Conservation (phyloP, 2,888 invertebrate genomes). For the Parthenolecanium corni region DNA sequence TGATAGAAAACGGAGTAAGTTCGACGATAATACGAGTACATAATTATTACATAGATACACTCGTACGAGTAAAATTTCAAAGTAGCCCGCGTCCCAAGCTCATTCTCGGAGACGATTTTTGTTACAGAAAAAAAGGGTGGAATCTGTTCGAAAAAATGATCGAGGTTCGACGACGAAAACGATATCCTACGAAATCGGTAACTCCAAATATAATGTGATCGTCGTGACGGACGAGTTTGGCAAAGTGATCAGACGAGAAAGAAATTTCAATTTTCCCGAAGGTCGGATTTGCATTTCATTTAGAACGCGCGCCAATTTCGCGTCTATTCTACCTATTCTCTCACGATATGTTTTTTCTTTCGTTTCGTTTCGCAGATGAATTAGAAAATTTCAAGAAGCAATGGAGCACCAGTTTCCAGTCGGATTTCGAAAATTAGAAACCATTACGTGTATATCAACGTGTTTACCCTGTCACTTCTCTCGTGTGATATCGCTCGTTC, state of each 20-base stretch:
- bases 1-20: background rate
- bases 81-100: too few relatives aligned
- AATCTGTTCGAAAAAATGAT: slow-evolving; percentile 1
- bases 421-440: background rate
- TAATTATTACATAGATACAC: too few relatives aligned
- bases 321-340: background rate
- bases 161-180: slow-evolving; percentile 7
- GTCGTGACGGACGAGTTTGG: slow-evolving; percentile 12
- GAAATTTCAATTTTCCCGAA: slow-evolving; percentile 9
- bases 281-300: background rate
- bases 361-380: slow-evolving; percentile 8
- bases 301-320: background rate
- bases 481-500: too few relatives aligned
- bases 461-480: too few relatives aligned
- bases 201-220: slow-evolving; percentile 1
- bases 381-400: slow-evolving; percentile 11
- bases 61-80: too few relatives aligned
- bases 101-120: too few relatives aligned
- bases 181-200: slow-evolving; percentile 12
- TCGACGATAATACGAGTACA: too few relatives aligned
- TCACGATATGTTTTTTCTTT: background rate
- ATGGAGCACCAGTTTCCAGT: slow-evolving; percentile 12
- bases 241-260: background rate
- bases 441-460: too few relatives aligned
- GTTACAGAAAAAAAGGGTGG: slow-evolving; percentile 19